Percentiles rank a stretch among this genome's conserved stretches.
phyloP scores from a whole-genome alignment of 2,797 vertebrate species.

The Astyanax mexicanus region DNA sequence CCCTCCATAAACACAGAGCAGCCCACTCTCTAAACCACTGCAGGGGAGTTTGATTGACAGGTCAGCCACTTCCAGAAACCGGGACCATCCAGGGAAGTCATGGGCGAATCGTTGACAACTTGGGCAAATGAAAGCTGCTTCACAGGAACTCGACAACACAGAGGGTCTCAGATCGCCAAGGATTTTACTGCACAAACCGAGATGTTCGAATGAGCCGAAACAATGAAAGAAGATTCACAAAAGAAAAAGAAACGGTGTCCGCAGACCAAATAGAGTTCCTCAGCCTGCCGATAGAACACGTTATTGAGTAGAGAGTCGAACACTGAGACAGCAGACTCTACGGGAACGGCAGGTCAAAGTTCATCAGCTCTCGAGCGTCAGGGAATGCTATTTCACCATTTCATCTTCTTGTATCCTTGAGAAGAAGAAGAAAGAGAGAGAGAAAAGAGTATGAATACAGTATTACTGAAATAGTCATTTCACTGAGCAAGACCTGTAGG shows the following conservation, averaged over 20 bases:
- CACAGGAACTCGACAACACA: constrained; percentile 41
- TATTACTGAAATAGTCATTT: neutral
- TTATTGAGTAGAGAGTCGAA: constrained; percentile 23
- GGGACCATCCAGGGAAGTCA: constrained; percentile 37
- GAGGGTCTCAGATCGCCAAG: constrained; percentile 42
- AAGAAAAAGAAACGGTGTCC: constrained; percentile 42
- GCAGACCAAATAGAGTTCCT: constrained; percentile 23
- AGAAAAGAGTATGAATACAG: constrained; percentile 10
- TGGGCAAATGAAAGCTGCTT: constrained; percentile 32
- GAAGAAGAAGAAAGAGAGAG: constrained; percentile 16
- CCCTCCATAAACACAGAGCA: constrained; percentile 3
- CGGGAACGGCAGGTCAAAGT: constrained; percentile 27
- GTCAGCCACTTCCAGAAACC: constrained; percentile 34
- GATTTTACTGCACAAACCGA: constrained; percentile 37
- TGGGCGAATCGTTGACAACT: constrained; percentile 29
- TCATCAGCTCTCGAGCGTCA: constrained; percentile 21
- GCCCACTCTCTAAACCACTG: constrained; percentile 14
- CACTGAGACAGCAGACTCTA: constrained; percentile 29
- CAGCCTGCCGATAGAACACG: constrained; percentile 27
- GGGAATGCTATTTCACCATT: constrained; percentile 21
- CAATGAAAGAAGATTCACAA: constrained; percentile 25
- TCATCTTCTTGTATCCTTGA: constrained; percentile 46
- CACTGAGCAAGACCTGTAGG: neutral
- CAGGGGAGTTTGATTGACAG: constrained; percentile 17
- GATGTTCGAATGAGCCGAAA: constrained; percentile 33